Base-by-base conservation (phyloP, 2,113 vertebrate species). In the Pantherophis guttatus region DNA sequence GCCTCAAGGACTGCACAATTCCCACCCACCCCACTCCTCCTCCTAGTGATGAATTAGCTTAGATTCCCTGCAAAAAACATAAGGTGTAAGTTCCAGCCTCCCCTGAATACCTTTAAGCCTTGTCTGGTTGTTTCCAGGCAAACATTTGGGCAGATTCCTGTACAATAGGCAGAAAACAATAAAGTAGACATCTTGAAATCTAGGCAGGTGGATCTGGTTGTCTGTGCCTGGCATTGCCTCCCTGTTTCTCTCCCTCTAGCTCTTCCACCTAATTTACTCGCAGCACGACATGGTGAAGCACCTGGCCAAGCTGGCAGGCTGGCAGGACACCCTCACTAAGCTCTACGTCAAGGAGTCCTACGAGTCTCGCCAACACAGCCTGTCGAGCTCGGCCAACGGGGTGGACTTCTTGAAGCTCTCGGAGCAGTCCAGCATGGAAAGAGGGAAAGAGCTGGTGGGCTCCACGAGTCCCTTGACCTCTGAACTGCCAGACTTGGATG, bases 311-410 rank as follows among this genome's bases (percentile, higher is more conserved):
- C 95, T 99, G 96, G 97, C 98, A 0, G 98, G 99, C 91, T 99
- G 99, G 99, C 99, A 99, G 97, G 98, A 99, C 44, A 97, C 98
- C 0, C 98, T 99, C 92, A 99, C 98, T 94, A 99, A 98, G 94
- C 98, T 99, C 62, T 99, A 99, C 0, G 97, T 99, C 93, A 98
- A 99, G 94, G 99, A 99, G 94, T 99, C 98, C 1, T 98, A 98
- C 0, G 97, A 97, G 87, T 98, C 97, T 0, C 95, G 96, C 3
- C 96, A 96, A 2, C 95, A 92, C 95, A 97, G 97, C 97, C 94
- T 94, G 21, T 97, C 96, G 3, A 59, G 92, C 55, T 94, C 96
- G 1, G 89, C 88, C 90, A 89, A 92, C 81, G 94, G 92, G 39
- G 90, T 1, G 21, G 97, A 96, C 85, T 94, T 7, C 58, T 93